Evolutionary conservation across 2,888 invertebrate species (phyloP), one percentile per base, ranked within the genome.

Genomic region (Caenorhabditis panamensis): DNA sequence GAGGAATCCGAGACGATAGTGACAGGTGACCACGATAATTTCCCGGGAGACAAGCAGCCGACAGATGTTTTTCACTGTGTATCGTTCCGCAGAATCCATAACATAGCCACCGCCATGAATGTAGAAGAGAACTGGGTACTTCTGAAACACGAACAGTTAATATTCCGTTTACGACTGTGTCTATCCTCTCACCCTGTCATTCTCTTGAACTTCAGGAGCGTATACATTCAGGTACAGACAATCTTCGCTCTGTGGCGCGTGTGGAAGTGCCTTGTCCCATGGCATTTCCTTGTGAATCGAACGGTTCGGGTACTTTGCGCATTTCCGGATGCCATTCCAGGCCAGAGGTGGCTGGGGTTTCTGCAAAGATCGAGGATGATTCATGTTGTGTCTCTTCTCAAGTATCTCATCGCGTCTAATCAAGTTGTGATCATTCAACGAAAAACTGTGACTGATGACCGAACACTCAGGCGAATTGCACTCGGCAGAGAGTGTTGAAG

Each of bases 61-160:
- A 67, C 85, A 85, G 47, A 85, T 69, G 51, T 87, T 84, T 67
- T 84, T 84, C 26, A 83, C 78, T 5, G 80, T 82, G 51, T 84
- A 85, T 49, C 84, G 72, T 36, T 84, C 83, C 3, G 87, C 79
- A 9, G 83, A 83, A 71, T 87, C 87, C 84, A 87, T 85, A 68
- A 87, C 77, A 61, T 78, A 87, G 22, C 89, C 90, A 5, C 89
- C 89, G 2, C 89, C 89, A 49, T 89, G 89, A 49, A 90, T 88
- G 79, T 88, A 89, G 59, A 90, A 85, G 64, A 89, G 53, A 9
- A 89, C 89, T 0, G 89, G 87, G 62, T 84, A 89, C 54, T 85
- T 86, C 86, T 88, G 69, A 62, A 77, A 59, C 11, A 20, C 20
- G 22, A 18, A 18, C 18, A 56, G 6, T 56, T 16, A n/a, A 56